Base-by-base conservation (phyloP, 1,140 invertebrate genomes). In the Musca domestica region DNA sequence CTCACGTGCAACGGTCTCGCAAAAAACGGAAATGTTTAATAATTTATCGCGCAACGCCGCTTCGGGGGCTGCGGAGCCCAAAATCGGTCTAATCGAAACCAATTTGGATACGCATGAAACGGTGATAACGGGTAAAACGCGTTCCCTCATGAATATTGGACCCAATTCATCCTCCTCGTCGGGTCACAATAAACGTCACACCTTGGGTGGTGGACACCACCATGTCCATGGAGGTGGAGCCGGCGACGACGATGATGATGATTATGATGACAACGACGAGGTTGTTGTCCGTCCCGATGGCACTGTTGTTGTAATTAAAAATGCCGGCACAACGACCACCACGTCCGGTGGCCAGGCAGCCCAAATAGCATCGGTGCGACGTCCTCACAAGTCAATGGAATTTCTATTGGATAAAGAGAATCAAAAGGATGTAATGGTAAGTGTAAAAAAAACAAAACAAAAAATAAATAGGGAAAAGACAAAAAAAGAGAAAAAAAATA, bases 351-450 rank as follows among this genome's bases (percentile, higher is more conserved):
- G 73, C 48, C 73, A 69, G 22, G 65, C 70, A 27, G 69, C 64
- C 25, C 74, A 76, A 70, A 75, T 74, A 61, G 72, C 74, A 30
- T 76, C 76, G 48, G 70, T 86, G 71, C 80, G 83, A 68, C 82
- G 91, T 71, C 89, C 92, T 68, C 90, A 92, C 85, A 94, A 94
- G 84, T 93, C 91, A 83, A 95, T 95, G 93, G 93, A 95, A 87
- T 95, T 94, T 85, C 88, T 95, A 74, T 87, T 95, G 76, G 92
- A 95, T 83, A 94, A 93, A 83, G 91, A 94, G 76, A 95, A 94
- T 83, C 87, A 92, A 76, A 89, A 87, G 73, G 87, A 89, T 71
- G 86, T 89, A 69, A 87, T 91, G 90, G 90, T 91, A 76, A 87
- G 85, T 84, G 30, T 19, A 20, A 9, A 20, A 17, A 12, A 14